A percentile compares a stretch with the other conserved stretches of the same genome.
phyloP scores from a whole-genome alignment of 2,797 vertebrate genomes.

The Fistularia commersonii region DNA sequence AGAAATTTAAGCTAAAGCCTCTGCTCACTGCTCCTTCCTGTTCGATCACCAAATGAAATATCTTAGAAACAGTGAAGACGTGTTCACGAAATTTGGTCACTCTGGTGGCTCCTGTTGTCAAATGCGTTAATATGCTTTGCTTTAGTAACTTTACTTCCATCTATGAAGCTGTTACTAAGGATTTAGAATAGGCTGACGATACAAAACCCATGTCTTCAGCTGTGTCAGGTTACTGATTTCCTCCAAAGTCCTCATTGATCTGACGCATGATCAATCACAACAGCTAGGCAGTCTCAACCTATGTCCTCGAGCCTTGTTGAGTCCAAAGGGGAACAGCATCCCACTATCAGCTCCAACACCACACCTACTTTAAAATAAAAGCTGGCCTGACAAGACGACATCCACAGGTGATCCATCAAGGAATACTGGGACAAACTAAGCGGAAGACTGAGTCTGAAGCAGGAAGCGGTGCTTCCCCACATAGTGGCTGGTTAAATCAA shows the following conservation, averaged over 20 bases:
- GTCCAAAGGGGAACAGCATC: constrained; percentile 64
- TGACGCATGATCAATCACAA: constrained; percentile 75
- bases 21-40: too few species aligned
- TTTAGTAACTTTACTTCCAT: not conserved
- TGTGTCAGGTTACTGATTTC: constrained; percentile 70
- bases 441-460: constrained; percentile 23
- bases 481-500: constrained; percentile 29
- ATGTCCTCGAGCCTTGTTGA: constrained; percentile 60
- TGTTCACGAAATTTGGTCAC: too few species aligned
- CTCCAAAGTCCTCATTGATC: constrained; percentile 65
- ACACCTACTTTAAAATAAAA: constrained; percentile 50
- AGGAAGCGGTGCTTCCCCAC: constrained; percentile 13
- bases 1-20: too few species aligned
- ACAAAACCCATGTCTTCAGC: constrained; percentile 25
- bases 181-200: constrained; percentile 25
- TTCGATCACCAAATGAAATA: too few species aligned
- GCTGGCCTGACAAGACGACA: constrained; percentile 69
- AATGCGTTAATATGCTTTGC: too few species aligned
- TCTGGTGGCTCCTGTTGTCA: too few species aligned
- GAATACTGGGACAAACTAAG: constrained; percentile 40
- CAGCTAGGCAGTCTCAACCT: constrained; percentile 60
- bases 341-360: constrained; percentile 58
- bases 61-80: too few species aligned
- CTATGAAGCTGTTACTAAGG: constrained; percentile 9
- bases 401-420: constrained; percentile 77